Percentiles rank a stretch among this genome's conserved stretches.
Evolutionary conservation across 2,797 vertebrate species (phyloP).

Genomic region (Acestrorhynchus altus): DNA sequence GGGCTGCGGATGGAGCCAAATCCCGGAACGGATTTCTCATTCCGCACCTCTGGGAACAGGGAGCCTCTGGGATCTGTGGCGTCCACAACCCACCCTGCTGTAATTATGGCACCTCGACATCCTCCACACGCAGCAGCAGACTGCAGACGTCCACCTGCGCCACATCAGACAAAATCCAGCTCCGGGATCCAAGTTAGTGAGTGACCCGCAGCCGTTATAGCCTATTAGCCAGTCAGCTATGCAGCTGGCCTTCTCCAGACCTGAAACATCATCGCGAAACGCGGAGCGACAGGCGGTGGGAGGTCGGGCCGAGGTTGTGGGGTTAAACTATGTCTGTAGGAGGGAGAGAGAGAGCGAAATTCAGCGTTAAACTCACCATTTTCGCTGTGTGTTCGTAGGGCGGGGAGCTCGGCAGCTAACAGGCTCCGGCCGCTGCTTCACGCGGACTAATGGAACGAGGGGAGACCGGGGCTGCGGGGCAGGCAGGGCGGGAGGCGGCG

Average conservation of each 20-base stretch:
- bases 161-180: neutral
- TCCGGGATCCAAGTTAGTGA: neutral
- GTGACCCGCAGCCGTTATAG: no score
- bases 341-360: neutral
- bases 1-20: no score
- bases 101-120: neutral
- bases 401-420: conserved; percentile 51
- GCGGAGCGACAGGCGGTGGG: no score
- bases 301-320: no score
- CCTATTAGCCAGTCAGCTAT: no score
- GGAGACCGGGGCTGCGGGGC: conserved; percentile 38
- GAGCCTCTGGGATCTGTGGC: no score
- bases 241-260: no score
- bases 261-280: no score
- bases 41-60: no score
- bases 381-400: conserved; percentile 51
- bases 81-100: neutral
- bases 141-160: neutral
- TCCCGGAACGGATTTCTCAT: no score
- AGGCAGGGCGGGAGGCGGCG: conserved; percentile 39
- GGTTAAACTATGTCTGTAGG: no score
- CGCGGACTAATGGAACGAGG: conserved; percentile 17
- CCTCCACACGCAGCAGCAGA: neutral
- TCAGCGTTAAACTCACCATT: conserved; percentile 63
- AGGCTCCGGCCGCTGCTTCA: conserved; percentile 35